phyloP scores from a whole-genome alignment of 2,888 invertebrate species.

The Apodemia duryi region DNA sequence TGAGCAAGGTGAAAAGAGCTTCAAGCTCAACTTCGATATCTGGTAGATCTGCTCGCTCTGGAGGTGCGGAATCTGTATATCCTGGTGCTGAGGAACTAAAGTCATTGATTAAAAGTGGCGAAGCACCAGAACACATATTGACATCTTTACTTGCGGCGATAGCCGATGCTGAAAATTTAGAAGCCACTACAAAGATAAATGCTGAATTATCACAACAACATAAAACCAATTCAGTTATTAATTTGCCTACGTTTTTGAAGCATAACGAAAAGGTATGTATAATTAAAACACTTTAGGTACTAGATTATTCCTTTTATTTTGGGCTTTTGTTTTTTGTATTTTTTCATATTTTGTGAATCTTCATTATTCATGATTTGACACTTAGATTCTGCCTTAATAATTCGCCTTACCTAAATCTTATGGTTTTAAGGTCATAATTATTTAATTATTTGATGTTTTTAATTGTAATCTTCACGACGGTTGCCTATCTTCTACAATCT shows the following conservation, averaged over 20 bases:
- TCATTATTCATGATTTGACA: too few species aligned
- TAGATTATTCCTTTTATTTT: too few species aligned
- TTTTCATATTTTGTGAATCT: too few species aligned
- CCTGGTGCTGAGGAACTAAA: slow-evolving; percentile 84
- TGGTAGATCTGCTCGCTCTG: slow-evolving; percentile 54
- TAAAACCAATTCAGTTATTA: slow-evolving; percentile 84
- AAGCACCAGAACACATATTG: slow-evolving; percentile 82
- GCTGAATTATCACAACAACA: slow-evolving; percentile 60
- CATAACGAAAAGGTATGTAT: slow-evolving; percentile 83
- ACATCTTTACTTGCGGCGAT: slow-evolving; percentile 81
- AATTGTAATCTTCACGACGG: background rate
- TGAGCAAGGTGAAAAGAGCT: slow-evolving; percentile 73
- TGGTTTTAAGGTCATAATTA: background rate
- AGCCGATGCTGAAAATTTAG: slow-evolving; percentile 69
- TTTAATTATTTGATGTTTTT: background rate
- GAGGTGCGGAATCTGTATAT: slow-evolving; percentile 78
- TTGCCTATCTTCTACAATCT: too few species aligned
- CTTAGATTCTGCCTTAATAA: too few species aligned
- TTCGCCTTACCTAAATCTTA: background rate
- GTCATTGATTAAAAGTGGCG: slow-evolving; percentile 84
- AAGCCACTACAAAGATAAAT: slow-evolving; percentile 67
- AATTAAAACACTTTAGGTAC: background rate
- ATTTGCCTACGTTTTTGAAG: slow-evolving; percentile 88
- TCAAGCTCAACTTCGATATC: slow-evolving; percentile 77
- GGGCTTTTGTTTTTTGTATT: too few species aligned